phyloP scores from a whole-genome alignment of 2,113 vertebrate genomes.

The Geothlypis trichas region DNA sequence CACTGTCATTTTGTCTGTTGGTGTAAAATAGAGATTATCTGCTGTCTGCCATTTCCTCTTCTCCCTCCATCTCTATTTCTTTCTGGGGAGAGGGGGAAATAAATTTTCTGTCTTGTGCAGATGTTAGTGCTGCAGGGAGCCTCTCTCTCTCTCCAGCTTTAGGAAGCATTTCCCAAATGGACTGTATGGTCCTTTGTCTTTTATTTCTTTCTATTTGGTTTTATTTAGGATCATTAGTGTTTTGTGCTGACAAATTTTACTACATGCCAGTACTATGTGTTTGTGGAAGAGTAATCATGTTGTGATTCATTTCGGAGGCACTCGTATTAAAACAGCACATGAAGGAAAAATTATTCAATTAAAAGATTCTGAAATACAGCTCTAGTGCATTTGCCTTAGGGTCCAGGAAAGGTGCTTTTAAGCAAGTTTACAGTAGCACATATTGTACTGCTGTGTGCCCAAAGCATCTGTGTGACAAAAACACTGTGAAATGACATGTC shows the following conservation, averaged over 20 bases:
- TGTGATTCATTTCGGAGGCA: not conserved
- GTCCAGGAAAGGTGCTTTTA: not conserved
- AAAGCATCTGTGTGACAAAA: not conserved
- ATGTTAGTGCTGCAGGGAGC: not conserved
- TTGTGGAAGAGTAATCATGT: not conserved
- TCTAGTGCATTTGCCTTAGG: not conserved
- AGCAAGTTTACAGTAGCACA: not conserved
- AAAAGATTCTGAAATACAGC: not conserved
- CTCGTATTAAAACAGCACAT: not conserved
- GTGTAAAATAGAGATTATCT: slow-evolving; percentile 21
- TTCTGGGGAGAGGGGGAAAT: not conserved
- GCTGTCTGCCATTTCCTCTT: slow-evolving; percentile 47
- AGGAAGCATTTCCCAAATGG: not conserved
- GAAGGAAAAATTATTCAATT: not conserved
- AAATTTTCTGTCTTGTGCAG: not conserved
- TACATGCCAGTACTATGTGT: not conserved
- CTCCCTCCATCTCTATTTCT: not conserved
- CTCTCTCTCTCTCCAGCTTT: not conserved
- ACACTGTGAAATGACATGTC: not conserved
- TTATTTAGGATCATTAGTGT: not conserved
- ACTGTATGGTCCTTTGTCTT: not conserved
- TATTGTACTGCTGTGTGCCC: not conserved
- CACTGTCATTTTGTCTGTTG: not conserved
- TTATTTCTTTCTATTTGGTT: not conserved
- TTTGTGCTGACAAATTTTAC: not conserved